Evolutionary conservation across 2,888 invertebrate genomes (phyloP).

Genomic region (Leptinotarsa peninsularis): DNA sequence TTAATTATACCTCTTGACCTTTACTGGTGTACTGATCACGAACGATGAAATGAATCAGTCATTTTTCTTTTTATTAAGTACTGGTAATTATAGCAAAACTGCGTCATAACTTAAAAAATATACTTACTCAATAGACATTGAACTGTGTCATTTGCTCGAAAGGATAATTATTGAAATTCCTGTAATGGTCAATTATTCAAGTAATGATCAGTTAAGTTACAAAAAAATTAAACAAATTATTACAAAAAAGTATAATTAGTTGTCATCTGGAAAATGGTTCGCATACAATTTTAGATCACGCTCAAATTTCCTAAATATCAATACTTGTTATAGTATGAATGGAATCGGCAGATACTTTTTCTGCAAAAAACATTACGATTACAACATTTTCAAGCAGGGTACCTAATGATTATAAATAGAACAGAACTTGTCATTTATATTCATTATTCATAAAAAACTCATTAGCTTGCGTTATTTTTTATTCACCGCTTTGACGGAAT

Average conservation of each 20-base stretch:
- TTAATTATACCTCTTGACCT: slow-evolving; percentile 14
- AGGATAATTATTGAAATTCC: slow-evolving; percentile 1
- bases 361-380: too few relatives aligned
- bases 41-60: neutral
- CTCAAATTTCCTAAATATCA: too few relatives aligned
- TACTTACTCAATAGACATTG: slow-evolving; percentile 11
- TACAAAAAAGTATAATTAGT: too few relatives aligned
- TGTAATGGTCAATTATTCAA: too few relatives aligned
- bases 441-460: neutral
- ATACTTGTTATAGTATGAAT: too few relatives aligned
- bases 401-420: slow-evolving; percentile 16
- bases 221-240: too few relatives aligned
- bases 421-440: slow-evolving; percentile 5
- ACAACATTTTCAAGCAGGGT: too few relatives aligned
- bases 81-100: neutral
- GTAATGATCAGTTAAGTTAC: too few relatives aligned
- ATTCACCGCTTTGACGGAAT: neutral
- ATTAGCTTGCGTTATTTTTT: neutral
- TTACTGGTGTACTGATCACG: neutral
- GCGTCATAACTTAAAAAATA: neutral
- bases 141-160: neutral
- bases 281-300: too few relatives aligned
- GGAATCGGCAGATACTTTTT: too few relatives aligned
- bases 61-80: slow-evolving; percentile 4
- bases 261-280: too few relatives aligned